phyloP scores from a whole-genome alignment of 2,113 vertebrate species.

The Talpa occidentalis region DNA sequence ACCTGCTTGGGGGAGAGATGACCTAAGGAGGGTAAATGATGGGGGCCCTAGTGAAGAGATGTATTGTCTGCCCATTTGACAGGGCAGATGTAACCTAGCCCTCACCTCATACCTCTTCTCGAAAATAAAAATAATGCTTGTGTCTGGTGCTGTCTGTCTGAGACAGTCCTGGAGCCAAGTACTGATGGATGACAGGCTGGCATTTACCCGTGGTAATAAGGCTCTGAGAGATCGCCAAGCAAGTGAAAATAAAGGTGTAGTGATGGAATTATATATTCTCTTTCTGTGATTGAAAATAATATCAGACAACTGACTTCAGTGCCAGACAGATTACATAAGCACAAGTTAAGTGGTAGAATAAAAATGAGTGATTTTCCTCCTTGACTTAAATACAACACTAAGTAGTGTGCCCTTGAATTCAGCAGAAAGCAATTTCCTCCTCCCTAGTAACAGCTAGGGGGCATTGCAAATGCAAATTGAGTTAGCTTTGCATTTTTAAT shows the following conservation, averaged over 20 bases:
- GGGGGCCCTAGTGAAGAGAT: not conserved
- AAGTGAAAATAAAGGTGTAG: constrained; percentile 86
- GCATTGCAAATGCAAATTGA: constrained; percentile 89
- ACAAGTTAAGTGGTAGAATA: constrained; percentile 89
- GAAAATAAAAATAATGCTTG: constrained; percentile 64
- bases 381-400: constrained; percentile 88
- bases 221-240: constrained; percentile 74
- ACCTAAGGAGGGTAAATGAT: not conserved
- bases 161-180: not conserved
- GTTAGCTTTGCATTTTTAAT: constrained; percentile 91
- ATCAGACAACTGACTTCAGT: constrained; percentile 85
- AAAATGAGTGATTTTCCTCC: constrained; percentile 90
- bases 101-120: not conserved
- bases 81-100: constrained; percentile 61
- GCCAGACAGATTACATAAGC: constrained; percentile 89
- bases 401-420: constrained; percentile 89
- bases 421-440: constrained; percentile 89
- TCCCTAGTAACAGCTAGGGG: constrained; percentile 87
- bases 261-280: constrained; percentile 87
- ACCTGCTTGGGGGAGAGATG: not conserved
- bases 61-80: not conserved
- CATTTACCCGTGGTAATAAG: constrained; percentile 80
- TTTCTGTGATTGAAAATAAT: constrained; percentile 86
- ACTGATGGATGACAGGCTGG: constrained; percentile 73
- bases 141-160: not conserved